Base-by-base conservation (phyloP, 2,888 invertebrate species). In the Diarsia rubi region DNA sequence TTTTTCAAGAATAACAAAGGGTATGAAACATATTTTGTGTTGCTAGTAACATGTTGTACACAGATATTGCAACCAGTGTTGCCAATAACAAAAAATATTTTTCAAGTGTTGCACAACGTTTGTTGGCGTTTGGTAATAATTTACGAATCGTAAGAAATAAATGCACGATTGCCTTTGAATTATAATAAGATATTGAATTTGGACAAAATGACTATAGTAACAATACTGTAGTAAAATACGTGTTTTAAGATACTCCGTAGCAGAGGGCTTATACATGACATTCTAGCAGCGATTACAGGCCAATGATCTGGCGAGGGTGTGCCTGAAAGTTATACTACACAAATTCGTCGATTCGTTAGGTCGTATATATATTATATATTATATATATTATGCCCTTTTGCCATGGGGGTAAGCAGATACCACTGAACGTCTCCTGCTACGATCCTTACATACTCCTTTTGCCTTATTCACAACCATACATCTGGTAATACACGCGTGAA, bases 151-250 rank as follows among this genome's bases (percentile, higher is more conserved):
- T 63, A 62, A 60, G 63, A 72, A 44, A 45, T 49, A 60, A n/a
- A 75, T 27, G 21, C 24, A 60, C 42, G 54, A 47, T 62, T 63
- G 27, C 44, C 21, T 24, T 45, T 31, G 14, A 74, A 16, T 44
- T 37, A 24, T 37, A 5, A 16, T 45, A 27, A 16, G 8, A 9
- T 14, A 8, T 37, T 3, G 19, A 71, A 31, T 31, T 12, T n/a
- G n/a, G 0, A 54, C 19, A 3, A 71, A 57, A 27, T 42, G 19
- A 16, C 42, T 42, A 14, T 37, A 63, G 5, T 42, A 37, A 16
- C 57, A 27, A 47, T 37, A 21, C 16, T 47, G 6, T 24, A 3
- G 24, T 21, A 21, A 44, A 57, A 27, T 44, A 2, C 4, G 8
- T 27, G 27, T 42, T 9, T 42, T 14, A 0, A 14, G n/a, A 60